phyloP scores from a whole-genome alignment of 2,113 vertebrate species.

The Bubo blakistoni region DNA sequence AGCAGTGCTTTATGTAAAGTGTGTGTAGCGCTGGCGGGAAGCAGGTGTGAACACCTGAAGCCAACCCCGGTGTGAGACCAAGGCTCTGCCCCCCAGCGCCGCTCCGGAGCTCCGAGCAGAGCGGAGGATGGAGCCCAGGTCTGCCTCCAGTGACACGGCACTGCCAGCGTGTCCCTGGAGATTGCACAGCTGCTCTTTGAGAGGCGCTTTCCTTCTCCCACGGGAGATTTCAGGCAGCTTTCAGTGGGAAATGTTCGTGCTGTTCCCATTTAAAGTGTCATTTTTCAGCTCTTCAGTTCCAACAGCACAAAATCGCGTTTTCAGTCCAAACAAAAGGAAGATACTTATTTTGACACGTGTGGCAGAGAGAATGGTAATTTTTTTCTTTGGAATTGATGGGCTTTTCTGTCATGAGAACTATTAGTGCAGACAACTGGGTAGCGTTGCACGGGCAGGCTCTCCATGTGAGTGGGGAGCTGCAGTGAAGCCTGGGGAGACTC shows the following conservation, averaged over 20 bases:
- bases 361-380: background rate
- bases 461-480: background rate
- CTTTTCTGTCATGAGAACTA: background rate
- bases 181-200: background rate
- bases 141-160: accelerated
- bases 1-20: accelerated
- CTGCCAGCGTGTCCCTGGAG: background rate
- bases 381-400: background rate
- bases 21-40: background rate
- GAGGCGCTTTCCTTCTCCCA: background rate
- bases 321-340: background rate
- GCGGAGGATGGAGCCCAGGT: background rate
- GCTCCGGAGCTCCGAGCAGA: accelerated
- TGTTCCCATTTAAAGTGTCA: background rate
- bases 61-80: accelerated
- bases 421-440: background rate
- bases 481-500: accelerated
- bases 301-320: background rate
- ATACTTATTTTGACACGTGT: background rate
- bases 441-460: background rate
- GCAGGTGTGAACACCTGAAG: background rate
- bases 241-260: background rate
- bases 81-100: background rate
- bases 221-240: accelerated
- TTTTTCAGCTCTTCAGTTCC: background rate